These are phyloP conservation scores for Micronycteris hirsuta DNA, from an alignment of 2,113 vertebrate genomes.

Conservation along the genomic window DNA sequence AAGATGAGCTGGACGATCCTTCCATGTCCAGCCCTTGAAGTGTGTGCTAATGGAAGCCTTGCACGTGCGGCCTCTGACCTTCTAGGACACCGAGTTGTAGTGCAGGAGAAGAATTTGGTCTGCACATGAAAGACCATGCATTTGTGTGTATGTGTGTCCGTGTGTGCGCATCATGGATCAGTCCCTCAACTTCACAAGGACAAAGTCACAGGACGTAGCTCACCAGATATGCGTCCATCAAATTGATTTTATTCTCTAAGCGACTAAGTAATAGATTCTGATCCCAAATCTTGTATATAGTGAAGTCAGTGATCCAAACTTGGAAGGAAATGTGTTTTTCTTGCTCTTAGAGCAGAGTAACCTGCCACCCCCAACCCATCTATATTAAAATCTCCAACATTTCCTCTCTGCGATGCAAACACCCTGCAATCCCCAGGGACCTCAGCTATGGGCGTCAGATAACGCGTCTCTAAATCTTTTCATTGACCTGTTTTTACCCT, in stretches of 20 bases:
- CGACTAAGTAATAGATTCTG: background rate
- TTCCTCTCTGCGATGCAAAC: conserved; percentile 25
- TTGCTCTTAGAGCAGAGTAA: conserved; percentile 39
- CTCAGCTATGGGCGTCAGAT: background rate
- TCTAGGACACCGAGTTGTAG: background rate
- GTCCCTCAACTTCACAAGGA: background rate
- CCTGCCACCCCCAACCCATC: background rate
- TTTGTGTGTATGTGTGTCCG: background rate
- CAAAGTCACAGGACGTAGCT: background rate
- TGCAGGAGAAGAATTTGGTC: background rate
- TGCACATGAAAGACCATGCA: background rate
- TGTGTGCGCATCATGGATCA: background rate
- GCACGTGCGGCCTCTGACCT: background rate
- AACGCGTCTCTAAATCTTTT: conserved; percentile 29
- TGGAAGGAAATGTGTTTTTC: conserved; percentile 30
- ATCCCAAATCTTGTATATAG: background rate
- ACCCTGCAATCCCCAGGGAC: background rate
- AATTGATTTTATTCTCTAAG: background rate
- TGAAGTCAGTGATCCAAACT: background rate
- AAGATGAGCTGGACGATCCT: background rate
- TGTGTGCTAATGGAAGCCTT: background rate
- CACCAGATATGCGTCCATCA: background rate
- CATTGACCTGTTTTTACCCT: conserved; percentile 22
- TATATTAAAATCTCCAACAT: conserved; percentile 53
- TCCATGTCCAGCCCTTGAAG: background rate